Evolutionary conservation across 2,888 invertebrate genomes (phyloP).

Genomic region (Encarsia formosa): DNA sequence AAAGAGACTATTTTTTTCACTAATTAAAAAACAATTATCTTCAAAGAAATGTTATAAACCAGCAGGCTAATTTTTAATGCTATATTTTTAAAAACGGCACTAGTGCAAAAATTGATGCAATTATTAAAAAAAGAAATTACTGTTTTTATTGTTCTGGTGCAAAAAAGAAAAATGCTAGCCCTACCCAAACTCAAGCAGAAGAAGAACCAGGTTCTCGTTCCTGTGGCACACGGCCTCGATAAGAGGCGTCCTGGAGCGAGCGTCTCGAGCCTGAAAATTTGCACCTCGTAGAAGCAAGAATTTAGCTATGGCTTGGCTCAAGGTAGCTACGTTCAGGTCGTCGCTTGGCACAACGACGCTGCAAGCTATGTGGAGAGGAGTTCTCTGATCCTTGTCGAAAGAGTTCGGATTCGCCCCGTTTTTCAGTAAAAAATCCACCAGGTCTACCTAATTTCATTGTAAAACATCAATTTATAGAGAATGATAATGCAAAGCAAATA

Average conservation of each 20-base stretch:
- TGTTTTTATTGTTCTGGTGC: too few species aligned
- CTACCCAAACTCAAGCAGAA: slow-evolving; percentile 13
- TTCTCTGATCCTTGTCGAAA: background rate
- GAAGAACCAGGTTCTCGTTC: background rate
- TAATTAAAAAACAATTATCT: too few species aligned
- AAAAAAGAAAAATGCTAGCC: too few species aligned
- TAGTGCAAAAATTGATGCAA: background rate
- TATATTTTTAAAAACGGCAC: background rate
- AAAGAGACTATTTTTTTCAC: too few species aligned
- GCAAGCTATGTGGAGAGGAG: background rate
- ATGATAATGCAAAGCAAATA: too few species aligned
- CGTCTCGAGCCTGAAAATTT: slow-evolving; percentile 8
- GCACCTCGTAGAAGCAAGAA: slow-evolving; percentile 4
- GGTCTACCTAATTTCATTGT: too few species aligned
- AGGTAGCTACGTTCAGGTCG: background rate
- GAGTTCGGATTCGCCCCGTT: slow-evolving; percentile 4
- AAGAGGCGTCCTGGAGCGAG: background rate
- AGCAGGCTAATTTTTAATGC: too few species aligned
- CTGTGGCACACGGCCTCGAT: slow-evolving; percentile 6
- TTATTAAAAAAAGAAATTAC: too few species aligned
- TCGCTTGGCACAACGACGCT: too few species aligned
- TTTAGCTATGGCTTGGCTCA: background rate
- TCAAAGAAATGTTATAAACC: too few species aligned
- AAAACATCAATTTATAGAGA: too few species aligned
- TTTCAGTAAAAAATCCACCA: background rate